phyloP scores from a whole-genome alignment of 2,888 invertebrate species.

The Mesoligia furuncula region DNA sequence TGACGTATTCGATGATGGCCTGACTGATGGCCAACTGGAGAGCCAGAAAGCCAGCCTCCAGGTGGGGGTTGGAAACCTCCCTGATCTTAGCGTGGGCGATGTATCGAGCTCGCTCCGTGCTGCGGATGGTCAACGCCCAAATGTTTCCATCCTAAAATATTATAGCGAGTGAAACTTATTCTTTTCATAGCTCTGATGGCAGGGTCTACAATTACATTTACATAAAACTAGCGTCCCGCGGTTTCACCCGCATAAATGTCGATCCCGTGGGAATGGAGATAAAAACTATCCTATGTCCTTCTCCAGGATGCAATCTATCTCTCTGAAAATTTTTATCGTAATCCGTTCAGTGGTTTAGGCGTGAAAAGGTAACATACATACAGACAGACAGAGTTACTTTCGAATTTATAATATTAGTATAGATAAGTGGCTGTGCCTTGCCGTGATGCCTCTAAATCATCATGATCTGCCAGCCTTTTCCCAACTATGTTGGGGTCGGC shows the following conservation, averaged over 20 bases:
- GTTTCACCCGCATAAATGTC: too few relatives aligned
- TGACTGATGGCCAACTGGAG: conserved; percentile 82
- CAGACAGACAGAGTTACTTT: too few relatives aligned
- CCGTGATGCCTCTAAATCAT: not conserved
- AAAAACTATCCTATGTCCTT: too few relatives aligned
- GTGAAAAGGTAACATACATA: too few relatives aligned
- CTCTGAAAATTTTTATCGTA: too few relatives aligned
- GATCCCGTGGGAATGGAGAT: too few relatives aligned
- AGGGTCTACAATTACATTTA: not conserved
- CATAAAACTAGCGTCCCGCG: too few relatives aligned
- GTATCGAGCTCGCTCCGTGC: conserved; percentile 79
- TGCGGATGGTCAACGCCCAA: conserved; percentile 80
- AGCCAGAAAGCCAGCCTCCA: conserved; percentile 80
- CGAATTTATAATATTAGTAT: too few relatives aligned
- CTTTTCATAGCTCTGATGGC: not conserved
- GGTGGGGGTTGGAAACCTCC: conserved; percentile 71
- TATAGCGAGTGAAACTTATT: not conserved
- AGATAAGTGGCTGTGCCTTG: too few relatives aligned
- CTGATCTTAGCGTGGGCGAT: conserved; percentile 49
- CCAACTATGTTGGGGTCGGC: not conserved
- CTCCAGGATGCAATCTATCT: too few relatives aligned
- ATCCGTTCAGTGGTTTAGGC: too few relatives aligned
- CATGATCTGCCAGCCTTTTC: not conserved
- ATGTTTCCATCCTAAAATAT: conserved; percentile 67
- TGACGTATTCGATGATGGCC: conserved; percentile 74